These are phyloP conservation scores for Saturnia japonica DNA, from an alignment of 2,888 invertebrate genomes.

Conservation along the genomic window DNA sequence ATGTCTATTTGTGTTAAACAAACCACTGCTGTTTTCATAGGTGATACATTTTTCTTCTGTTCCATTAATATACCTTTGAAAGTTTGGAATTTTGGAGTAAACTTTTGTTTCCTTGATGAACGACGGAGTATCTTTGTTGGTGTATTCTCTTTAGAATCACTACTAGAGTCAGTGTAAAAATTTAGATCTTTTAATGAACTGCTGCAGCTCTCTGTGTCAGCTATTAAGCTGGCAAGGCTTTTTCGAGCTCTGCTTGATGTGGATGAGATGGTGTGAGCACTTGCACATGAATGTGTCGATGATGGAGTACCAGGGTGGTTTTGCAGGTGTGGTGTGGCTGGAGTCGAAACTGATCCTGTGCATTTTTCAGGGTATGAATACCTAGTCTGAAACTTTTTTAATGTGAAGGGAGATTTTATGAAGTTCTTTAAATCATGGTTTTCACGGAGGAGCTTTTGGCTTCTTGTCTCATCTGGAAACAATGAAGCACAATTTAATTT, in stretches of 20 bases:
- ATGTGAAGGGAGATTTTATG: slow-evolving; percentile 73
- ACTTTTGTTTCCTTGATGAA: slow-evolving; percentile 52
- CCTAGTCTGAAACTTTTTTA: slow-evolving; percentile 72
- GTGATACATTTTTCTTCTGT: slow-evolving; percentile 63
- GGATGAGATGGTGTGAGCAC: slow-evolving; percentile 68
- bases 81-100: slow-evolving; percentile 64
- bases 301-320: slow-evolving; percentile 72
- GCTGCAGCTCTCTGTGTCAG: slow-evolving; percentile 77
- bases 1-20: slow-evolving; percentile 69
- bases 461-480: slow-evolving; percentile 59
- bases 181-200: slow-evolving; percentile 77
- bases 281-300: slow-evolving; percentile 70
- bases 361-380: slow-evolving; percentile 61
- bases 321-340: slow-evolving; percentile 68
- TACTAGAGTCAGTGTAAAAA: slow-evolving; percentile 73
- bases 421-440: slow-evolving; percentile 69
- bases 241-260: slow-evolving; percentile 73
- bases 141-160: slow-evolving; percentile 75
- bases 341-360: slow-evolving; percentile 63
- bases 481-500: slow-evolving; percentile 18
- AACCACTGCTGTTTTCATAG: slow-evolving; percentile 57
- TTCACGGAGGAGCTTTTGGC: slow-evolving; percentile 60
- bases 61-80: slow-evolving; percentile 71
- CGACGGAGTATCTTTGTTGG: slow-evolving; percentile 59
- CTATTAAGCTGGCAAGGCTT: slow-evolving; percentile 71